Base-by-base conservation (phyloP, 2,113 vertebrate species). In the Nannospalax galili region DNA sequence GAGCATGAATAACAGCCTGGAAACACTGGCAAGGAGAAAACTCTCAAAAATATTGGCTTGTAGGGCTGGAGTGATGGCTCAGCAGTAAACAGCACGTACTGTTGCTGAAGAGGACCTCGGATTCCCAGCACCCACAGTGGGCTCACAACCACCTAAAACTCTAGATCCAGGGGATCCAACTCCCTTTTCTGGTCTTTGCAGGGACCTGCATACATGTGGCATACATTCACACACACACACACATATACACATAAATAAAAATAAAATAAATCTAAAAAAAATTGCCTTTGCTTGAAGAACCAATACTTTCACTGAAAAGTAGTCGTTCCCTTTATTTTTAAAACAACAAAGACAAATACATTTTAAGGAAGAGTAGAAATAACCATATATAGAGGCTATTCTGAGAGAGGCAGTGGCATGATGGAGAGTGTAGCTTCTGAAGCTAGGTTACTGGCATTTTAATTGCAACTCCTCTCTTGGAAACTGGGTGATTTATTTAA, bases 221-320 rank as follows among this genome's bases (percentile, higher is more conserved):
- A 82, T 15, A 82, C 79, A 82, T 62, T 30, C 60, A 84, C 26
- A 84, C 26, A 45, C 17, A 45, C 17, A 84, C 3, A 84, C 19
- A 45, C 45, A 32, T 48, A 77, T 32, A 28, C 48, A 45, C 48
- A 75, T 30, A 77, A 77, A 52, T 62, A 42, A 64, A 81, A 64
- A 32, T 58, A n/a, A 58, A 80, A 79, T 64, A 84, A 65, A 84
- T 45, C 42, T 11, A 65, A 30, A 74, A 52, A 52, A 52, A 52
- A 35, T 16, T 84, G 28, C 8, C 74, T 88, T 80, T 32, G 52
- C 28, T 89, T 92, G 64, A 22, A 92, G n/a, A 86, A 91, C 16
- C n/a, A 91, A 48, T 78, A 93, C 24, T 92, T 22, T n/a, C 64
- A 45, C 90, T 96, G 10, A 45, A 74, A 20, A 92, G 58, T 94